Evolutionary conservation across 1,140 invertebrate genomes (phyloP).

Genomic region (Zeugodacus cucurbitae): DNA sequence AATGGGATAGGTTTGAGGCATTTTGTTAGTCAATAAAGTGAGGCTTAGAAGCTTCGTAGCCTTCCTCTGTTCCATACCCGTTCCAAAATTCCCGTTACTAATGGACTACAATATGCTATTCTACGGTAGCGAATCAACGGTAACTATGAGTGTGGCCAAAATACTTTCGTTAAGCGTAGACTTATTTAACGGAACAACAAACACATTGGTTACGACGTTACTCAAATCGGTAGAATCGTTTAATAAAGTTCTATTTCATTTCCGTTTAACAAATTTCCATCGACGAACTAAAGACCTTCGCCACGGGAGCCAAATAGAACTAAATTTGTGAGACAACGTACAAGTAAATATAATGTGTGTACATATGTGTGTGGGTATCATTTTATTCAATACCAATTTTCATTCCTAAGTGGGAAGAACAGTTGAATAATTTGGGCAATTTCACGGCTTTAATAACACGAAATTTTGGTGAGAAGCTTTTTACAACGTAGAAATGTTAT

Average conservation of each 20-base stretch:
- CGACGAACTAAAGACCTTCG: not conserved
- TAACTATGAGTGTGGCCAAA: not conserved
- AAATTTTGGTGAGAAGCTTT: not conserved
- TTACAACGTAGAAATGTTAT: not conserved
- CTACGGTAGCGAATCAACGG: no score
- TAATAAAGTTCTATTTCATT: not conserved
- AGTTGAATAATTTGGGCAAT: not conserved
- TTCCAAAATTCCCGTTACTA: no score
- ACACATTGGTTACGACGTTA: not conserved
- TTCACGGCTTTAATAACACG: not conserved
- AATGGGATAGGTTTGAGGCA: no score
- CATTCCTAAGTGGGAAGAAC: not conserved
- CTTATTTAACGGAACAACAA: not conserved
- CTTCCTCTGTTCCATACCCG: no score
- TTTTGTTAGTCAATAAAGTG: no score
- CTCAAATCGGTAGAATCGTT: not conserved
- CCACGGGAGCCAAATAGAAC: not conserved
- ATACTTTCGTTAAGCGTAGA: not conserved
- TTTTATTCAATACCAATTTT: not conserved
- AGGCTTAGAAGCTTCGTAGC: no score
- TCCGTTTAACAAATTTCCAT: not conserved
- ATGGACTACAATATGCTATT: no score
- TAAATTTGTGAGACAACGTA: not conserved
- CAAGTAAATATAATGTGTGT: not conserved
- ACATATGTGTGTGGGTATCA: not conserved